Base-by-base conservation (phyloP, 2,888 invertebrate species). In the Perdita meconis region DNA sequence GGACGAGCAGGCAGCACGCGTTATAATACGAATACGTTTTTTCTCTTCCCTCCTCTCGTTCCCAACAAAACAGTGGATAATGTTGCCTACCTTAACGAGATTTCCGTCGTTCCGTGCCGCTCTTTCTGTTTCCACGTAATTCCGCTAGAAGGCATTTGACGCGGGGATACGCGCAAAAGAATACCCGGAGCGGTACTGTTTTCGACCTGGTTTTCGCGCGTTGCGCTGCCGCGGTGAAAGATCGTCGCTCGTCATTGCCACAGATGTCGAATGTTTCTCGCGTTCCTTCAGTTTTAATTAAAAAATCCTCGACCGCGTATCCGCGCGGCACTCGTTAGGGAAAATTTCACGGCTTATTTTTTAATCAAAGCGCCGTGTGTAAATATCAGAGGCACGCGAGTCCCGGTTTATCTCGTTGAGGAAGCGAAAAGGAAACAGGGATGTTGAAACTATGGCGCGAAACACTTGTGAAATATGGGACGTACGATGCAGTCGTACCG, bases 21-120 rank as follows among this genome's bases (percentile, higher is more conserved):
- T 64, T 74, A 50, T 70, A 70, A 72, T 55, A 42, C 50, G 40
- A 16, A 61, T 66, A 47, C 60, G 30, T 51, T 53, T 61, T 56
- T 51, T 34, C 8, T 61, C n/a, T 59, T 38, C 10, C 55, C 12
- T 26, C 16, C 36, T 53, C n/a, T 34, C 61, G 13, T 72, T 60
- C 60, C 63, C 66, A 42, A n/a, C 47, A 60, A 67, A 82, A 83
- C 82, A 82, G 78, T 79, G 81, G 85, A 86, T 86, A 85, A 85
- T 86, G 82, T 80, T 69, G 83, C 78, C 72, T 73, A 79, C 81
- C 86, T 85, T 87, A 87, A 87, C 84, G 84, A 86, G 84, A 79
- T 77, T 71, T 57, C 60, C 66, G 55, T 74, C 66, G 63, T 51
- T 51, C 69, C 65, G 47, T 44, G 36, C 53, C 13, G 56, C 63